phyloP scores from a whole-genome alignment of 2,113 vertebrate species.

The Menura novaehollandiae region DNA sequence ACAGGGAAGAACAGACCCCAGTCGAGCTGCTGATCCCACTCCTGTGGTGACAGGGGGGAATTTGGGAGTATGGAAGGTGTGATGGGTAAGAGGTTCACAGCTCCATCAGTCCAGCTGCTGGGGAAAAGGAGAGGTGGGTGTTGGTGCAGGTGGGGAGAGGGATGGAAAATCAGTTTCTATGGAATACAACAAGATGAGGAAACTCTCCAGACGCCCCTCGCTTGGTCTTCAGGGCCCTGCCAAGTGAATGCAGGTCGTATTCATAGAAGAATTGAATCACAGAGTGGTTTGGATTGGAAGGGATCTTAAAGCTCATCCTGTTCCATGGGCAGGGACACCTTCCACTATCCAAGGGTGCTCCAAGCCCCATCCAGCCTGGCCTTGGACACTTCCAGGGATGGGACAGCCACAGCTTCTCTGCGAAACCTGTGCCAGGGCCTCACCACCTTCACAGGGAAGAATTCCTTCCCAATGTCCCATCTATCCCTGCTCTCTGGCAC shows the following conservation, averaged over 20 bases:
- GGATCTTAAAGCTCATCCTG: not conserved
- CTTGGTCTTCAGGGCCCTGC: not conserved
- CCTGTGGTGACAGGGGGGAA: not conserved
- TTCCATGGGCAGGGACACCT: not conserved
- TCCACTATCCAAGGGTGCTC: not conserved
- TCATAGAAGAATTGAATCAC: not conserved
- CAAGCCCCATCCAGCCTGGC: not conserved
- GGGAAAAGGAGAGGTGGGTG: not conserved
- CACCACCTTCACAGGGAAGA: rapidly evolving
- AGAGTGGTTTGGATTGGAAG: not conserved
- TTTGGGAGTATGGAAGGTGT: not conserved
- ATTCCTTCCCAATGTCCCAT: not conserved
- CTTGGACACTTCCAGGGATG: not conserved
- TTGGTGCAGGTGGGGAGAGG: not conserved
- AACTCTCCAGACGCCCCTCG: not conserved
- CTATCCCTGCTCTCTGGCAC: rapidly evolving
- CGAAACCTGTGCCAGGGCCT: not conserved
- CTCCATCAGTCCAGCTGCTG: not conserved
- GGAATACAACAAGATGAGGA: rapidly evolving
- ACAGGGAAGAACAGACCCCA: not conserved
- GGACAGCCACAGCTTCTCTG: not conserved
- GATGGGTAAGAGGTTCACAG: not conserved
- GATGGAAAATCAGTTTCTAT: not conserved
- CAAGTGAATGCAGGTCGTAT: not conserved
- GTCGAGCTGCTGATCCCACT: rapidly evolving